Evolutionary conservation across 2,113 vertebrate species (phyloP).

Genomic region (Puntigrus tetrazona): DNA sequence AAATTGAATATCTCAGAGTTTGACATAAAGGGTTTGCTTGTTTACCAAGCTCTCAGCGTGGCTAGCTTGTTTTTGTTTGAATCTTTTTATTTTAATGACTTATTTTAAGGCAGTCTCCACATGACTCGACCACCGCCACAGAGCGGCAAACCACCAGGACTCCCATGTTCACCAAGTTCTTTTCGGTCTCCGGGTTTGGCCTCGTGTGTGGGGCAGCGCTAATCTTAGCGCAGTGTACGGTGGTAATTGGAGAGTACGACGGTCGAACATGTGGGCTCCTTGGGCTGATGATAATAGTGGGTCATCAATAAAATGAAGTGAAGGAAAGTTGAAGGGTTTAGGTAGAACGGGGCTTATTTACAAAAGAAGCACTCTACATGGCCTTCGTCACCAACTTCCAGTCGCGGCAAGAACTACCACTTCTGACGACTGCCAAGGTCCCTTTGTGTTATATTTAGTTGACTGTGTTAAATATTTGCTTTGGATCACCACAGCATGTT

Average conservation of each 20-base stretch:
- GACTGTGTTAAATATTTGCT: slow-evolving; percentile 42
- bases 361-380: slow-evolving; percentile 43
- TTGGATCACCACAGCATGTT: slow-evolving; percentile 18
- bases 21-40: slow-evolving; percentile 28
- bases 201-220: slow-evolving; percentile 61
- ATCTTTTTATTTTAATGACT: slow-evolving; percentile 43
- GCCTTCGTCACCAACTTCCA: slow-evolving; percentile 23
- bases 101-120: slow-evolving; percentile 65
- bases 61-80: slow-evolving; percentile 49
- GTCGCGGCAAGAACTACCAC: not conserved
- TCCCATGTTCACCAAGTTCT: slow-evolving; percentile 62
- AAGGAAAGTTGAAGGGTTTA: slow-evolving; percentile 61
- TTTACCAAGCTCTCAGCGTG: slow-evolving; percentile 25
- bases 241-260: slow-evolving; percentile 64
- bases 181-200: slow-evolving; percentile 61
- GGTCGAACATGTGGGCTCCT: slow-evolving; percentile 66
- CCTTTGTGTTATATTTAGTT: slow-evolving; percentile 31
- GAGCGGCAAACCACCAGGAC: slow-evolving; percentile 62
- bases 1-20: slow-evolving; percentile 18
- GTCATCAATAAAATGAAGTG: slow-evolving; percentile 68
- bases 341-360: slow-evolving; percentile 55
- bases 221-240: slow-evolving; percentile 72
- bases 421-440: slow-evolving; percentile 23
- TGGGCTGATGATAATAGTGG: slow-evolving; percentile 67
- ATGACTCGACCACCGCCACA: slow-evolving; percentile 66